phyloP scores from a whole-genome alignment of 2,797 vertebrate species.

The Synaphobranchus kaupii region DNA sequence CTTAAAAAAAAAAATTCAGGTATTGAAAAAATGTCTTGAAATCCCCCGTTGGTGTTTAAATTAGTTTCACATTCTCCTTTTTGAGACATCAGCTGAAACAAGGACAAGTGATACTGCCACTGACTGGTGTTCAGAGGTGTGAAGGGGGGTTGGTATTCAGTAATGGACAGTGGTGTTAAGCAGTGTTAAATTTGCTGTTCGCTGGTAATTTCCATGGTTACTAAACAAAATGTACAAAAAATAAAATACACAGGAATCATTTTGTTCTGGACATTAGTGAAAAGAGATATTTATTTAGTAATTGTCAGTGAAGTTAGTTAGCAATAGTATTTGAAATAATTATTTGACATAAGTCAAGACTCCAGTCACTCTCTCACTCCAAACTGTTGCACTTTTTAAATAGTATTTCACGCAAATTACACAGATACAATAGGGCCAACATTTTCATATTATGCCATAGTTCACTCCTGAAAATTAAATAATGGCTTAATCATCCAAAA shows the following conservation, averaged over 20 bases:
- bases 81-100: not conserved
- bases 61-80: not conserved
- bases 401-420: too few relatives aligned
- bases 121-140: not conserved
- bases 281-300: not conserved
- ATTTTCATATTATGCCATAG: too few relatives aligned
- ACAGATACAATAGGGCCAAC: too few relatives aligned
- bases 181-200: not conserved
- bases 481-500: too few relatives aligned
- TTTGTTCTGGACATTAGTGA: not conserved
- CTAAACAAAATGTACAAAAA: not conserved
- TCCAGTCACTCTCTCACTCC: not conserved
- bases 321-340: too few relatives aligned
- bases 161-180: not conserved
- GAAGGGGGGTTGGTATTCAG: not conserved
- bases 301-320: too few relatives aligned
- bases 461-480: too few relatives aligned
- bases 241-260: not conserved
- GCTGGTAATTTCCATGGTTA: not conserved
- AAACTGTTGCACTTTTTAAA: too few relatives aligned
- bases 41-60: not conserved
- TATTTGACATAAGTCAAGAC: too few relatives aligned
- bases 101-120: not conserved
- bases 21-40: not conserved
- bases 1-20: not conserved